These are phyloP conservation scores for Tipula lateralis DNA, from an alignment of 2,888 invertebrate species.

Conservation along the genomic window DNA sequence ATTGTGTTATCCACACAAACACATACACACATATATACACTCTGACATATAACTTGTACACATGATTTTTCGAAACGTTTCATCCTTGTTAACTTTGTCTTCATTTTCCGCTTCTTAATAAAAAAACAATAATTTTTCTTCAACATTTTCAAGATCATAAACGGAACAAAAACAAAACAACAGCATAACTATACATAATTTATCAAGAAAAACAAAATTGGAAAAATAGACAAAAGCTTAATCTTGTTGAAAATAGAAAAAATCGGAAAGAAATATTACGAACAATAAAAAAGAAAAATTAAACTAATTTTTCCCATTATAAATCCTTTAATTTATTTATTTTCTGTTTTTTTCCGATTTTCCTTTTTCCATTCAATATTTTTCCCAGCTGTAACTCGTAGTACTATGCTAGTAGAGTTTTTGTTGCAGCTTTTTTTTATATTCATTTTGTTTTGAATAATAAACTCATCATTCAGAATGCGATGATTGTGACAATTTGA, in stretches of 20 bases:
- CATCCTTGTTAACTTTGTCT: not conserved
- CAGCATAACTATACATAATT: slow-evolving; percentile 9
- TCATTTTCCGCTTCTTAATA: not conserved
- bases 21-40: not conserved
- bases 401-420: not conserved
- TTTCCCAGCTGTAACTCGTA: not conserved
- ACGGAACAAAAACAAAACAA: not conserved
- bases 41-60: not conserved
- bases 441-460: not conserved
- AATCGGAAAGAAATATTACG: slow-evolving; percentile 5
- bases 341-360: slow-evolving; percentile 24
- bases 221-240: slow-evolving; percentile 11
- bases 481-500: slow-evolving; percentile 24
- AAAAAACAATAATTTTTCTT: not conserved
- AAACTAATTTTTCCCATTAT: slow-evolving; percentile 24
- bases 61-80: not conserved
- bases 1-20: not conserved
- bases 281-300: slow-evolving; percentile 24
- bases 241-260: slow-evolving; percentile 16
- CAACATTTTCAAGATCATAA: not conserved
- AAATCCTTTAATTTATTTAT: slow-evolving; percentile 24
- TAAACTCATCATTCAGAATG: not conserved
- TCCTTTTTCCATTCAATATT: not conserved
- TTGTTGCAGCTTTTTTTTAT: not conserved
- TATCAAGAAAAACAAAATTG: not conserved